phyloP scores from a whole-genome alignment of 2,888 invertebrate species.

The Drosophila recens region DNA sequence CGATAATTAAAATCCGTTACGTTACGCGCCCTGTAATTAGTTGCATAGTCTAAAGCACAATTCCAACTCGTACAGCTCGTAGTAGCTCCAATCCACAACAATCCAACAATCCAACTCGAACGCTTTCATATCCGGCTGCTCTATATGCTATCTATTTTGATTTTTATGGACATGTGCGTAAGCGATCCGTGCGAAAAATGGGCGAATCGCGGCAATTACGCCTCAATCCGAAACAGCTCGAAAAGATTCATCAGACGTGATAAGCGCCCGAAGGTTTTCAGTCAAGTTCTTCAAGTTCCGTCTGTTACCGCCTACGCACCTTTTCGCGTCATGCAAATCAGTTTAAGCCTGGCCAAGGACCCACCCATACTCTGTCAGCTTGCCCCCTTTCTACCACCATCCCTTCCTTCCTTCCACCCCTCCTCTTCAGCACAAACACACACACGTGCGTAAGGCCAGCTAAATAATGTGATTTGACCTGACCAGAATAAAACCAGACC shows the following conservation, averaged over 20 bases:
- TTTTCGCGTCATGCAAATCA: constrained; percentile 68
- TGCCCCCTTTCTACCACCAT: neutral
- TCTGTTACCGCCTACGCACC: constrained; percentile 75
- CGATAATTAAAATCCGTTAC: constrained; percentile 79
- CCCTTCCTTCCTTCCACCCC: neutral
- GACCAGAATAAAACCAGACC: constrained; percentile 24
- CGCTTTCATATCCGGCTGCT: constrained; percentile 50
- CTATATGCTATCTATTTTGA: constrained; percentile 61
- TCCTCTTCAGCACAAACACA: neutral
- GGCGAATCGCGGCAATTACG: constrained; percentile 83
- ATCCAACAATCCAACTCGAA: constrained; percentile 3
- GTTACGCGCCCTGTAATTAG: constrained; percentile 80
- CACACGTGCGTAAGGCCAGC: constrained; percentile 50
- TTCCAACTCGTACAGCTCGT: neutral
- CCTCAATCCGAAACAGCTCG: constrained; percentile 75
- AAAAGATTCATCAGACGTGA: constrained; percentile 72
- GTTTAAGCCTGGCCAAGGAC: constrained; percentile 46
- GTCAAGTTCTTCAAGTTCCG: constrained; percentile 21
- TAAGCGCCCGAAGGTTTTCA: constrained; percentile 50
- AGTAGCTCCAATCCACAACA: constrained; percentile 3
- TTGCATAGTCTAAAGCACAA: constrained; percentile 49
- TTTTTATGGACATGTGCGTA: constrained; percentile 77
- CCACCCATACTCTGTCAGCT: constrained; percentile 10
- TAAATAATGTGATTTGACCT: constrained; percentile 51
- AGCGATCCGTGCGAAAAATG: constrained; percentile 84